These are phyloP conservation scores for Brachymystax lenok DNA, from an alignment of 2,797 vertebrate species.

Conservation along the genomic window DNA sequence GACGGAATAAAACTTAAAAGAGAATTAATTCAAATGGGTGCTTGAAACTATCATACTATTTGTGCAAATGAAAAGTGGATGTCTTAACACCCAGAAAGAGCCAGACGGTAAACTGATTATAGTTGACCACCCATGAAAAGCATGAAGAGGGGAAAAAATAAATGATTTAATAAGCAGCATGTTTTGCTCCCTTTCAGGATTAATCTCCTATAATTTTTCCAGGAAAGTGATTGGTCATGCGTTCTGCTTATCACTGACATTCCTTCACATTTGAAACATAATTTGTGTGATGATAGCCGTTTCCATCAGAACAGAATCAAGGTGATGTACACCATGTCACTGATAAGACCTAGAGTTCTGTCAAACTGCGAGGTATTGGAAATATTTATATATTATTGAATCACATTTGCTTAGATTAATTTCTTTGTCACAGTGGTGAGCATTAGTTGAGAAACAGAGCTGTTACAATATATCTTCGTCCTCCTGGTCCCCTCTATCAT, in stretches of 20 bases:
- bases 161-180: constrained; percentile 75
- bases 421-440: not conserved
- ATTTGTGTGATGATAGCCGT: constrained; percentile 50
- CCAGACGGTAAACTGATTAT: constrained; percentile 79
- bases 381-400: not conserved
- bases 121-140: constrained; percentile 80
- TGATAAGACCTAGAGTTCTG: constrained; percentile 36
- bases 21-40: constrained; percentile 75
- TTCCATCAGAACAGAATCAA: constrained; percentile 47
- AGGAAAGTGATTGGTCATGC: constrained; percentile 63
- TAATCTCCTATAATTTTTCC: constrained; percentile 68
- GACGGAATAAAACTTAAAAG: constrained; percentile 83
- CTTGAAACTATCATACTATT: constrained; percentile 76
- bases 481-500: not conserved
- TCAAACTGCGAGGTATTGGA: constrained; percentile 8
- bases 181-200: constrained; percentile 72
- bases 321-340: constrained; percentile 49
- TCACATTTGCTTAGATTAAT: not conserved
- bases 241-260: constrained; percentile 60
- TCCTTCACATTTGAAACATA: constrained; percentile 50
- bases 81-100: constrained; percentile 71
- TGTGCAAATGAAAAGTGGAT: constrained; percentile 73
- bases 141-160: constrained; percentile 53
- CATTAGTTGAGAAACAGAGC: not conserved
- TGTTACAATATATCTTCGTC: not conserved